Evolutionary conservation across 2,888 invertebrate genomes (phyloP).

Genomic region (Erebia ligea): DNA sequence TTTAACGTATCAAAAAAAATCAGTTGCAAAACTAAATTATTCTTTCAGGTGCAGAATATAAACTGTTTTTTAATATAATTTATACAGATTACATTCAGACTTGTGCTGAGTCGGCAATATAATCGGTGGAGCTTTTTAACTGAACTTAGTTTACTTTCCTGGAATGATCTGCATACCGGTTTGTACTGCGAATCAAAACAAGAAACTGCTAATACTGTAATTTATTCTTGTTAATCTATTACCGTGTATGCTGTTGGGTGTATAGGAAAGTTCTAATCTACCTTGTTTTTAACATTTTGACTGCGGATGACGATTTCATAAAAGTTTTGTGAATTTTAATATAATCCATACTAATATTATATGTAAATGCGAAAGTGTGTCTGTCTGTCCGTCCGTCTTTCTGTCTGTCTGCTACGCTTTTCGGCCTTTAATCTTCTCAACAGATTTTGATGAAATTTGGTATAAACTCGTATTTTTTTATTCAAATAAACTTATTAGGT

Average conservation of each 20-base stretch:
- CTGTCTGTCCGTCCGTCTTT: too few relatives aligned
- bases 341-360: too few relatives aligned
- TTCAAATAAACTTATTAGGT: too few relatives aligned
- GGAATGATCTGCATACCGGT: slow-evolving; percentile 7
- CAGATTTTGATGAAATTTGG: too few relatives aligned
- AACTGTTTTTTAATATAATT: too few relatives aligned
- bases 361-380: too few relatives aligned
- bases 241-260: not conserved
- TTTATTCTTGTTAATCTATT: not conserved
- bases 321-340: not conserved
- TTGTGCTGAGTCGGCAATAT: slow-evolving; percentile 8
- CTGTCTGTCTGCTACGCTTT: too few relatives aligned
- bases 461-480: too few relatives aligned
- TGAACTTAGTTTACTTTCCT: slow-evolving; percentile 27
- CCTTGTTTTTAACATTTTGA: not conserved
- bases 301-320: not conserved
- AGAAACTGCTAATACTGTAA: not conserved
- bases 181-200: not conserved
- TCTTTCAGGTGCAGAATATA: too few relatives aligned
- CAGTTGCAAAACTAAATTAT: too few relatives aligned
- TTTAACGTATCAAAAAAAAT: too few relatives aligned
- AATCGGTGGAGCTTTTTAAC: slow-evolving; percentile 17
- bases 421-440: too few relatives aligned
- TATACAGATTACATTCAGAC: not conserved
- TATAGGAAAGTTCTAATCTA: not conserved